Evolutionary conservation across 2,797 vertebrate species (phyloP), one percentile per base, ranked within the genome.

Genomic region (Champsocephalus esox): DNA sequence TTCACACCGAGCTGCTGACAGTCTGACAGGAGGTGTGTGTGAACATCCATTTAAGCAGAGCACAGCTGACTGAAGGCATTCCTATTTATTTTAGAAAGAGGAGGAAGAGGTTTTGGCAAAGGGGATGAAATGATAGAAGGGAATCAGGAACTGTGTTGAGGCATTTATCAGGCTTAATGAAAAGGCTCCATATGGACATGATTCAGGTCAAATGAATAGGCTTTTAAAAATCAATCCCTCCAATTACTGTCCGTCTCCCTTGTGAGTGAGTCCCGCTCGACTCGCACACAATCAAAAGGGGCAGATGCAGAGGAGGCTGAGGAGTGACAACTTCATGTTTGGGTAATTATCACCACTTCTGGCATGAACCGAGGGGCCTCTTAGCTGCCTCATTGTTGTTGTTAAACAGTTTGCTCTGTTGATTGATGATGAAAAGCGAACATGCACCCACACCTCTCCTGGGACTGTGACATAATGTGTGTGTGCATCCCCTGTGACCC

Each of bases 311-410:
- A 77, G 68, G 76, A 68, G 60, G 70, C 66, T 28, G 73, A 44
- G 70, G 58, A 77, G 83, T 89, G 91, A 90, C 92, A 93, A 92
- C 90, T 92, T 91, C 90, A 93, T 95, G 92, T 92, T 92, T 91
- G 80, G 93, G 89, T 93, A 93, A 94, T 94, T 94, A 94, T 94
- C 92, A 92, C 84, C 91, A 93, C 88, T 92, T 88, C 87, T 90
- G 91, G 89, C 90, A 87, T 79, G 90, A 90, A 80, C 81, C 16
- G 76, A 82, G 84, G 88, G 86, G 86, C 88, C 88, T 90, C 88
- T 91, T 88, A 87, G 85, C 84, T 66, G 90, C 87, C 88, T 90
- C 92, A 90, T 91, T 93, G 92, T 92, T 87, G 88, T 79, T 90
- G 92, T 94, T 94, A 94, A 94, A 94, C 93, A 92, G 92, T 93